A percentile compares a stretch with the other conserved stretches of the same genome.
Evolutionary conservation across 2,888 invertebrate species (phyloP).

Genomic region (Dorcus parallelipipedus): DNA sequence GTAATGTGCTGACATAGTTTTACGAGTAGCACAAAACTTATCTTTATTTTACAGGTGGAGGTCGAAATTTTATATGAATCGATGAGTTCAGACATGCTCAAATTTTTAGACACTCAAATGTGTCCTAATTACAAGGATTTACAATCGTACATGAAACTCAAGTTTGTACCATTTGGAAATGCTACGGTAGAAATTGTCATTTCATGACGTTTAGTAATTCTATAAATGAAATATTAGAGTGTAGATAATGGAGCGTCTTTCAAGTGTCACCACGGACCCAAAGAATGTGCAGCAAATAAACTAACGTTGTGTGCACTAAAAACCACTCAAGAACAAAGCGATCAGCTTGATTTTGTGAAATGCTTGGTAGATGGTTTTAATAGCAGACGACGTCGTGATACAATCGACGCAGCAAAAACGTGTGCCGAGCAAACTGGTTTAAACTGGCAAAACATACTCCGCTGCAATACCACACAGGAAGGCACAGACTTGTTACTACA

Average conservation of each 20-base stretch:
- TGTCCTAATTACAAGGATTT: constrained; percentile 52
- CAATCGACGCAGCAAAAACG: constrained; percentile 33
- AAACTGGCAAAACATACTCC: constrained; percentile 39
- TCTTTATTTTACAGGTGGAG: too few relatives aligned
- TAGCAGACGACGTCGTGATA: constrained; percentile 14
- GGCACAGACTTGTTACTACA: constrained; percentile 51
- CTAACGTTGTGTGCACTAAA: constrained; percentile 60
- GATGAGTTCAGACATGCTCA: constrained; percentile 59
- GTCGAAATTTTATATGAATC: constrained; percentile 60
- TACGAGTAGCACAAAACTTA: too few relatives aligned
- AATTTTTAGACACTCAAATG: constrained; percentile 56
- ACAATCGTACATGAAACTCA: constrained; percentile 51
- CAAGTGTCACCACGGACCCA: constrained; percentile 61
- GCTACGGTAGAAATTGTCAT: constrained; percentile 48
- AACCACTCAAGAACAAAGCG: constrained; percentile 41
- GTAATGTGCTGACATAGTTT: too few relatives aligned
- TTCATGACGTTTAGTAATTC: neutral
- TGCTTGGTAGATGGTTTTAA: constrained; percentile 42
- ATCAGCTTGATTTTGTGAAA: constrained; percentile 40
- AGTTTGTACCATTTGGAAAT: constrained; percentile 64
- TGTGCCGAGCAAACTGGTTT: constrained; percentile 48
- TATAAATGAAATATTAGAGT: constrained; percentile 27
- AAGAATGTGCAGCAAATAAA: constrained; percentile 60
- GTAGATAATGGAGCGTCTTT: constrained; percentile 46
- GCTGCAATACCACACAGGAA: constrained; percentile 45